Conservation (phyloP, 1,140 invertebrate genomes). For the Nixonia krombeini region DNA sequence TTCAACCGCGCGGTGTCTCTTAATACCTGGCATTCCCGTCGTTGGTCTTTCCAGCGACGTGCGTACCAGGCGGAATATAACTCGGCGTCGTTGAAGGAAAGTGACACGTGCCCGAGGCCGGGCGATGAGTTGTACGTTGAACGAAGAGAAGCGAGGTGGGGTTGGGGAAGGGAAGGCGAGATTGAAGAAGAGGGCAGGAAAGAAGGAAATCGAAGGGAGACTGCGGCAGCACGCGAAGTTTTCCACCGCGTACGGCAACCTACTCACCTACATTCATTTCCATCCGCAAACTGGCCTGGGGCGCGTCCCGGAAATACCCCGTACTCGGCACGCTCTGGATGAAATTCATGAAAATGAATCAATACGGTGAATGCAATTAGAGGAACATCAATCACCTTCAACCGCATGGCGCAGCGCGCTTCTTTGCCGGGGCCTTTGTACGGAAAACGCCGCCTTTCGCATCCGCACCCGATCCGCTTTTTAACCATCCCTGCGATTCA, state of each 20-base stretch:
- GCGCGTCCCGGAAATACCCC: no score
- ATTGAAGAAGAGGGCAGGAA: constrained; percentile 1
- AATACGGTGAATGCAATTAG: constrained; percentile 49
- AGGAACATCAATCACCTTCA: constrained; percentile 47
- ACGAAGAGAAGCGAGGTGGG: neutral
- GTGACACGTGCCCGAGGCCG: constrained; percentile 13
- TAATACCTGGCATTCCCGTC: no score
- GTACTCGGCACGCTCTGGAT: constrained; percentile 23
- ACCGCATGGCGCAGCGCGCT: constrained; percentile 41
- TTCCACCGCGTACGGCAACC: constrained; percentile 18
- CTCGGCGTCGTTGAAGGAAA: neutral
- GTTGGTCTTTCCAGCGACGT: no score
- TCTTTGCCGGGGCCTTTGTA: constrained; percentile 33
- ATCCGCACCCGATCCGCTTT: constrained; percentile 26
- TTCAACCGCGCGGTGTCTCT: no score
- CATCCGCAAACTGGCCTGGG: constrained; percentile 26
- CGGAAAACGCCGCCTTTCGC: constrained; percentile 27
- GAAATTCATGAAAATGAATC: constrained; percentile 44
- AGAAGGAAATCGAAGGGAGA: constrained; percentile 15
- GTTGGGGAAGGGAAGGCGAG: neutral
- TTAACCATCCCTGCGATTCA: constrained; percentile 32
- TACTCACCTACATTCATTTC: constrained; percentile 31
- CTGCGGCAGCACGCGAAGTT: constrained; percentile 14
- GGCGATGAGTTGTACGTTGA: constrained; percentile 5
- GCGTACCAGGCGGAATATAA: constrained; percentile 6